phyloP scores from a whole-genome alignment of 1,140 invertebrate species.

The Listronotus oregonensis region DNA sequence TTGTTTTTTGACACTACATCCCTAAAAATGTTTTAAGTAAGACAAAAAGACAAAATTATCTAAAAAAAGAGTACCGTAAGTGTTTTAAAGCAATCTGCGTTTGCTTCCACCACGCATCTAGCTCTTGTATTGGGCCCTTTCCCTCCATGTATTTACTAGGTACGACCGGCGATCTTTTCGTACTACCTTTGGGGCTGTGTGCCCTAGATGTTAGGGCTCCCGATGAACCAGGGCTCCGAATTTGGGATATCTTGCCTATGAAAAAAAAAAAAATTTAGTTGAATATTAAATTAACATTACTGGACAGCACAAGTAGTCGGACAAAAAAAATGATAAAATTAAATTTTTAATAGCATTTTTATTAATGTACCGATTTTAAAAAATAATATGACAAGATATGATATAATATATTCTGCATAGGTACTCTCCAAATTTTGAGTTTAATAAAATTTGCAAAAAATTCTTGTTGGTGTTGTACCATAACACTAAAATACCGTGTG shows the following conservation, averaged over 20 bases:
- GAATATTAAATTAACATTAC: too few species aligned
- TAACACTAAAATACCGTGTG: too few species aligned
- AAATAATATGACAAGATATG: too few species aligned
- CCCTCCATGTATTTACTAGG: slow-evolving; percentile 33
- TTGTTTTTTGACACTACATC: slow-evolving; percentile 91
- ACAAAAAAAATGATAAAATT: too few species aligned
- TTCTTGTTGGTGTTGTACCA: too few species aligned
- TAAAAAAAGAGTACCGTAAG: slow-evolving; percentile 62
- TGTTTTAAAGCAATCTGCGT: slow-evolving; percentile 46
- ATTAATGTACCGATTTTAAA: too few species aligned
- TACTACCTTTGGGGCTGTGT: slow-evolving; percentile 48
- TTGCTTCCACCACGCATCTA: slow-evolving; percentile 50
- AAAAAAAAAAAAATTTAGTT: neutral
- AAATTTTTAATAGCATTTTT: too few species aligned
- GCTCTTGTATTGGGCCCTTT: slow-evolving; percentile 47
- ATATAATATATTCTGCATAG: too few species aligned
- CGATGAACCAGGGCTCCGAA: slow-evolving; percentile 68
- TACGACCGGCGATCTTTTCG: slow-evolving; percentile 13
- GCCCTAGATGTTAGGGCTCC: slow-evolving; percentile 37
- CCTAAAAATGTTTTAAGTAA: slow-evolving; percentile 62
- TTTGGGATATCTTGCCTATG: slow-evolving; percentile 75
- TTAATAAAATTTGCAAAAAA: too few species aligned
- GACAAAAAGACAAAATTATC: neutral
- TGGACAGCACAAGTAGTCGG: too few species aligned
- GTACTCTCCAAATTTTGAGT: too few species aligned